Conservation (phyloP, 92 coral and sea anemone species). For the Parazoanthus swiftii region DNA sequence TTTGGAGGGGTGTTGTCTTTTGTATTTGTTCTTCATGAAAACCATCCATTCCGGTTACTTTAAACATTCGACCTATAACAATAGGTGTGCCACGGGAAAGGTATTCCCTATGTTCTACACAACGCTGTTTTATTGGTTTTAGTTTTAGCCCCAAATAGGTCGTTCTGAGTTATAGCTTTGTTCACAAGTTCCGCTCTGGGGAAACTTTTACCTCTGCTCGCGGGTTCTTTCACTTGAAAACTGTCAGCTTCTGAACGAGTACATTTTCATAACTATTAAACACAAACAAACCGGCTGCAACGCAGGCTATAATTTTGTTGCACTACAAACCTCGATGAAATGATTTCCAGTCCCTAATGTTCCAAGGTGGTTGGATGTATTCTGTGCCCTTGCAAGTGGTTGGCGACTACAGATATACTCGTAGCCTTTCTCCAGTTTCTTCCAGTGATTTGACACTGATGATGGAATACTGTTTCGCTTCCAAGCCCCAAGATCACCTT, state of each 20-base stretch:
- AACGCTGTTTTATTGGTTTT: too few relatives aligned
- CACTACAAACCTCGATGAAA: constrained; percentile 68
- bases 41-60: too few relatives aligned
- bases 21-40: too few relatives aligned
- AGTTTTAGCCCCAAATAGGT: too few relatives aligned
- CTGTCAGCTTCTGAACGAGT: background rate
- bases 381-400: constrained; percentile 68
- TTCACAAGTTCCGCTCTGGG: background rate
- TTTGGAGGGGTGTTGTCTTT: too few relatives aligned
- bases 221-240: background rate
- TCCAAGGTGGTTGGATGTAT: constrained; percentile 68
- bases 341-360: constrained; percentile 90
- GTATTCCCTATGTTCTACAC: too few relatives aligned
- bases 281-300: too few relatives aligned
- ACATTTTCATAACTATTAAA: background rate
- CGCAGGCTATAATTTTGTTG: background rate
- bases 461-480: constrained; percentile 56
- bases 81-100: too few relatives aligned
- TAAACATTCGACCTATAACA: too few relatives aligned
- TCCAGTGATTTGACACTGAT: constrained; percentile 57
- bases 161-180: background rate
- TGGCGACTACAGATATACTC: constrained; percentile 69
- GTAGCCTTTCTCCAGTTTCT: constrained; percentile 56
- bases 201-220: background rate
- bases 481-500: constrained; percentile 80